phyloP scores from a whole-genome alignment of 1,140 invertebrate species.

The Neodiprion pinetum region DNA sequence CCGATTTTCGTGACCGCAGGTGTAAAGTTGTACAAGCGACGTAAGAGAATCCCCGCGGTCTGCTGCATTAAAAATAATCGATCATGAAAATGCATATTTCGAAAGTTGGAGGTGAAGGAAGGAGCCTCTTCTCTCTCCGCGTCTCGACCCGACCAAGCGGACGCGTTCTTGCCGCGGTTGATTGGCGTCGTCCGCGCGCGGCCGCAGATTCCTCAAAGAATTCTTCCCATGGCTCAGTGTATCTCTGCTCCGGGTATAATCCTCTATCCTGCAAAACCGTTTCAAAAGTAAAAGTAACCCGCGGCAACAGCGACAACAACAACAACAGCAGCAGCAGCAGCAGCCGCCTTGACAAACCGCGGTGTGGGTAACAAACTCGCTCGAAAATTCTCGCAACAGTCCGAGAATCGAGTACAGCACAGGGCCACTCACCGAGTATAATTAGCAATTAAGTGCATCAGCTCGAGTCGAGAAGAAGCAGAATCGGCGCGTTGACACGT shows the following conservation, averaged over 20 bases:
- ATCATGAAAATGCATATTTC: conserved; percentile 5
- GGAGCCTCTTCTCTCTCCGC: no score
- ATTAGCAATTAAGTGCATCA: background rate
- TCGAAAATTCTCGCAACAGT: conserved; percentile 1
- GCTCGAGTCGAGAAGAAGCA: background rate
- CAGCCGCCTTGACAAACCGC: no score
- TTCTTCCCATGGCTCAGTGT: background rate
- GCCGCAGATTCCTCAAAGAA: background rate
- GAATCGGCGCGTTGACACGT: background rate
- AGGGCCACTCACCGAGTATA: background rate
- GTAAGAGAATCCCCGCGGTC: no score
- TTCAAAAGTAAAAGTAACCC: conserved; percentile 7
- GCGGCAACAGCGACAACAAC: background rate
- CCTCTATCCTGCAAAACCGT: background rate
- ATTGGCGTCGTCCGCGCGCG: background rate
- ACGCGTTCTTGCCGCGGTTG: background rate
- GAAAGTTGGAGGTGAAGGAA: background rate
- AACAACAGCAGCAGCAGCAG: no score
- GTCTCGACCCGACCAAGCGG: background rate
- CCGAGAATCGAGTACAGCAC: background rate
- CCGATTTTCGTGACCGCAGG: no score
- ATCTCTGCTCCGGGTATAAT: background rate
- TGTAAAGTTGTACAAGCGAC: background rate
- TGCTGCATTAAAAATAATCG: background rate
- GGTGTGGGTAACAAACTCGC: background rate